Percentiles rank a stretch among this genome's conserved stretches.
Conservation (phyloP, 2,797 vertebrate species). For the Macroramphosus scolopax region DNA sequence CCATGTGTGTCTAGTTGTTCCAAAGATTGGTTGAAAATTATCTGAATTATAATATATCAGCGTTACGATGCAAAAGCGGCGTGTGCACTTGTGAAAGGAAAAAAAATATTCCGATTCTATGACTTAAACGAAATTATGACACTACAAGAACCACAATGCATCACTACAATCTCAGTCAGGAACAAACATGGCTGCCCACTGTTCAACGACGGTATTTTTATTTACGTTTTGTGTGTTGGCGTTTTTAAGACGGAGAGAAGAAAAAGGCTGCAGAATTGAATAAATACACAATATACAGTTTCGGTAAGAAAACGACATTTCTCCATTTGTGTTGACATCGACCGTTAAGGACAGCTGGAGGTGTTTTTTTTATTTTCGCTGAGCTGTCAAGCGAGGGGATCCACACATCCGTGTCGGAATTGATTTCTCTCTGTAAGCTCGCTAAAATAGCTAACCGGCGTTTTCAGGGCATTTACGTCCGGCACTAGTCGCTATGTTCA, state of each 20-base stretch:
- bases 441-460: slow-evolving; percentile 13
- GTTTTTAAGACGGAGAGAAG: slow-evolving; percentile 36
- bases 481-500: slow-evolving; percentile 72
- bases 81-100: not conserved
- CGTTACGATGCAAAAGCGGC: rapidly evolving
- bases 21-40: not conserved
- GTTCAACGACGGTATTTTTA: slow-evolving; percentile 64
- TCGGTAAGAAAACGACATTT: not conserved
- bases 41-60: not conserved
- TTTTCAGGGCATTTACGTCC: slow-evolving; percentile 8
- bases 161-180: slow-evolving; percentile 20
- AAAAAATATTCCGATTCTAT: not conserved
- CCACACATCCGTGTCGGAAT: slow-evolving; percentile 8
- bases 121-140: not conserved
- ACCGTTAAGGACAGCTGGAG: slow-evolving; percentile 5
- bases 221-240: slow-evolving; percentile 63
- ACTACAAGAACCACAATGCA: slow-evolving; percentile 76
- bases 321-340: not conserved
- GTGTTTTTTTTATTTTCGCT: slow-evolving; percentile 38
- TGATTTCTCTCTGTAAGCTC: slow-evolving; percentile 21
- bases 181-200: slow-evolving; percentile 79
- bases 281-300: not conserved
- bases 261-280: slow-evolving; percentile 1
- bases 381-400: slow-evolving; percentile 44
- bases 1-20: not conserved